Evolutionary conservation across 2,113 vertebrate species (phyloP), one percentile per base, ranked within the genome.

Genomic region (Romanogobio albipinnatus): DNA sequence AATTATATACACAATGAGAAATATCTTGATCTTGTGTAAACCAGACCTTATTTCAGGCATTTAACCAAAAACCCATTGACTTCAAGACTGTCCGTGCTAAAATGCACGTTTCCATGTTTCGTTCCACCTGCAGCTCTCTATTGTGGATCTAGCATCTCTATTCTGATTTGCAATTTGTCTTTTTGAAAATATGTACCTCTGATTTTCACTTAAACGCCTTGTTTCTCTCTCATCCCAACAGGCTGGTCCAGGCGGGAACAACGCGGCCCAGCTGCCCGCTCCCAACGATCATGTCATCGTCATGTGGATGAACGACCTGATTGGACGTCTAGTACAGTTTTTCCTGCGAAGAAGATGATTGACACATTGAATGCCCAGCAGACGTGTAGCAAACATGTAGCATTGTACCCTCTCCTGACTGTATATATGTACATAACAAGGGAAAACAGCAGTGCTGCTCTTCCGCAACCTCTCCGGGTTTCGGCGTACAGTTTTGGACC

Each of bases 261-360:
- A 78, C 0, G 92, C 84, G 0, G 92, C 94, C 61, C 94, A 91
- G n/a, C 90, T 76, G 1, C 90, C 53, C 26, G 74, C 91, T 66
- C 89, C 84, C 33, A 91, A 91, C 47, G 90, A 93, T 77, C 92
- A 90, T 1, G 11, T 83, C 15, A 6, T 94, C 83, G 45, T 93
- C 81, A 29, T 93, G 24, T 94, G 92, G 81, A 39, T 93, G 74
- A 80, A 90, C 76, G 29, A 93, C n/a, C 58, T 95, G 49, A 88
- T 95, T 19, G 90, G 90, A 81, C 88, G 92, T 26, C 86, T 94
- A 5, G 86, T 95, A 51, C 93, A 93, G 9, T 66, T 88, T 64
- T 29, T 91, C 87, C 61, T 84, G 36, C 91, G 91, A 45, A 87
- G 89, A 61, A 88, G 89, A 86, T 85, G 78, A 90, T 87, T 3